Percentiles rank a stretch among this genome's conserved stretches.
Evolutionary conservation across 2,888 invertebrate genomes (phyloP).

Genomic region (Lasioglossum morio): DNA sequence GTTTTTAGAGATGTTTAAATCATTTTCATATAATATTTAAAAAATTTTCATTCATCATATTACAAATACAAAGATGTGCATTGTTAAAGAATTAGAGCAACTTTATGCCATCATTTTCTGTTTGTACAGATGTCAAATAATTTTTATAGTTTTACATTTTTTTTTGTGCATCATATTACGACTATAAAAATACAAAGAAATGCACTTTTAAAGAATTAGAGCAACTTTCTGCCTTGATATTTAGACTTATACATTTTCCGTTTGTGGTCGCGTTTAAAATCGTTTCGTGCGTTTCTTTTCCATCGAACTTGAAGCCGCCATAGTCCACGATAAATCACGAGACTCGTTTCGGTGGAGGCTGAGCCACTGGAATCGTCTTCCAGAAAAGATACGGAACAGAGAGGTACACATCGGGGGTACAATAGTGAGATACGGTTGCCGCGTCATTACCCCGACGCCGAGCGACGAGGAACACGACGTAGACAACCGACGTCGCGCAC

Average conservation of each 20-base stretch:
- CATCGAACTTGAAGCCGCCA: neutral
- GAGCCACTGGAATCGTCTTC: conserved; percentile 53
- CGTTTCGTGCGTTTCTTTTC: neutral
- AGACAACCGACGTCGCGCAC: conserved; percentile 67
- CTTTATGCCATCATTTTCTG: too few relatives aligned
- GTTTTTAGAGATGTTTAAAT: too few relatives aligned
- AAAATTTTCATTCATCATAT: too few relatives aligned
- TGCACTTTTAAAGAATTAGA: too few relatives aligned
- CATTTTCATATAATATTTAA: too few relatives aligned
- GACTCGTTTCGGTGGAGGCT: conserved; percentile 35
- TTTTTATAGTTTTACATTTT: too few relatives aligned
- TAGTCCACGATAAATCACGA: conserved; percentile 29
- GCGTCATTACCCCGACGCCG: conserved; percentile 72
- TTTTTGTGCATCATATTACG: too few relatives aligned
- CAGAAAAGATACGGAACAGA: conserved; percentile 59
- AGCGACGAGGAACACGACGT: conserved; percentile 48
- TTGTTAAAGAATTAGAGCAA: too few relatives aligned
- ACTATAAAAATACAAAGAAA: too few relatives aligned
- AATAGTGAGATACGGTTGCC: conserved; percentile 74
- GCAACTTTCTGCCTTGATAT: fast-evolving
- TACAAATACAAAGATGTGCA: too few relatives aligned
- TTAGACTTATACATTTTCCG: neutral
- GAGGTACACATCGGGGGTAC: conserved; percentile 55
- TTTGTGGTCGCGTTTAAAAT: neutral
- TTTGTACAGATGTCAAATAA: too few relatives aligned